Conservation (phyloP, 2,113 vertebrate genomes). For the Pseudorectes ferrugineus region DNA sequence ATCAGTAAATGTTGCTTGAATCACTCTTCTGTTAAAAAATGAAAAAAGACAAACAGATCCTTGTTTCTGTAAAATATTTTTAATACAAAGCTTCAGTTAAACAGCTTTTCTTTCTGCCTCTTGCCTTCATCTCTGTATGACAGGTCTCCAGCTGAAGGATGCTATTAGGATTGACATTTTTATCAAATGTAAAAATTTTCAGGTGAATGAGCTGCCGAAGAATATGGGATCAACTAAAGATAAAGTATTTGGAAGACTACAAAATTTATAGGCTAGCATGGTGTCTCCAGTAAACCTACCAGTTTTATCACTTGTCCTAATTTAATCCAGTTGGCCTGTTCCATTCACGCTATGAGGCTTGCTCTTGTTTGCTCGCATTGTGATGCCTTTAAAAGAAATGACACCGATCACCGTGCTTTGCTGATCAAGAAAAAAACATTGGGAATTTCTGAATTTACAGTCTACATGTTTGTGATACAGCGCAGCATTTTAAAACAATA, state of each 20-base stretch:
- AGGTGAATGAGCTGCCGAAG: neutral
- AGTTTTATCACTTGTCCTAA: neutral
- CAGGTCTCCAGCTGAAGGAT: neutral
- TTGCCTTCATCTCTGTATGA: neutral
- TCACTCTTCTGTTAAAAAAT: neutral
- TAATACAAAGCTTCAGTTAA: conserved; percentile 4
- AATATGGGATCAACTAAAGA: neutral
- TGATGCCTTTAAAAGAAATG: neutral
- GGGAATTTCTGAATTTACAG: neutral
- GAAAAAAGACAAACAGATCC: neutral
- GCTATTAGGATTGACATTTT: conserved; percentile 6
- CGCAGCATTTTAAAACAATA: neutral
- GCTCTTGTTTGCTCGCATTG: neutral
- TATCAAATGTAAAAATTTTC: neutral
- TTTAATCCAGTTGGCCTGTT: neutral
- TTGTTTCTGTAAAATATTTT: neutral
- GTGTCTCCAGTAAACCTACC: neutral
- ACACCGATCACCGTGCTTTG: neutral
- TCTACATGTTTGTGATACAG: neutral
- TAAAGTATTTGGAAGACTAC: neutral
- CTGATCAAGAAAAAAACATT: neutral
- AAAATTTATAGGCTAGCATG: neutral
- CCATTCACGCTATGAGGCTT: neutral
- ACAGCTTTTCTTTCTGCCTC: neutral
- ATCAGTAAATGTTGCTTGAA: conserved; percentile 30